Conservation (phyloP, 2,797 vertebrate genomes). For the Vireo griseus region DNA sequence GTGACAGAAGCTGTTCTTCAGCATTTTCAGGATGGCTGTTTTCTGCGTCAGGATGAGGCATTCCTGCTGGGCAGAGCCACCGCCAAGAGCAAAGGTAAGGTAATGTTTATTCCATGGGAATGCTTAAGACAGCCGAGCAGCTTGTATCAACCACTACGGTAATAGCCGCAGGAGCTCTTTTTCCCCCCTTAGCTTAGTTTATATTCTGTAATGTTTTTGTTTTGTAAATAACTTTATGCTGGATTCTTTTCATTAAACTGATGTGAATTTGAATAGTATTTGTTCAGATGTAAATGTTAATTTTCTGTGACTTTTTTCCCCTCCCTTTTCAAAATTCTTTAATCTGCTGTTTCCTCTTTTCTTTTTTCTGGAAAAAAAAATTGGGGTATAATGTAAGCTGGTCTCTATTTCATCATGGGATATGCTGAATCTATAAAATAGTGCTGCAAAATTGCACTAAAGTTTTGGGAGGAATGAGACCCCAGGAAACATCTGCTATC, state of each 20-base stretch:
- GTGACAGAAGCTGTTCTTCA: slow-evolving; percentile 95
- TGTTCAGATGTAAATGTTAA: slow-evolving; percentile 68
- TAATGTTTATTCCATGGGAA: slow-evolving; percentile 84
- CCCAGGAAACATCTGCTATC: slow-evolving; percentile 67
- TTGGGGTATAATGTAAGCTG: slow-evolving; percentile 45
- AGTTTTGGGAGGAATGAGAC: slow-evolving; percentile 69
- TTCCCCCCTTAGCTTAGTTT: slow-evolving; percentile 48
- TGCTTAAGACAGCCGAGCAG: slow-evolving; percentile 76
- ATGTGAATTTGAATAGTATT: slow-evolving; percentile 28
- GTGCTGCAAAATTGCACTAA: slow-evolving; percentile 64
- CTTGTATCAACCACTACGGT: slow-evolving; percentile 50
- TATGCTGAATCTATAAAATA: slow-evolving; percentile 50
- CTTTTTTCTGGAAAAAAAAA: not conserved
- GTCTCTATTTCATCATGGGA: slow-evolving; percentile 57
- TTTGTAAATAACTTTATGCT: slow-evolving; percentile 6
- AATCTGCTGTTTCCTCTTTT: slow-evolving; percentile 70
- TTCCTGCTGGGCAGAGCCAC: slow-evolving; percentile 81
- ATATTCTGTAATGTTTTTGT: not conserved
- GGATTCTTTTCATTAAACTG: slow-evolving; percentile 43
- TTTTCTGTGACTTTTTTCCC: slow-evolving; percentile 1
- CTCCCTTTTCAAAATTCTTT: slow-evolving; percentile 62
- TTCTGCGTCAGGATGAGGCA: slow-evolving; percentile 85
- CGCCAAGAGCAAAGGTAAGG: slow-evolving; percentile 89
- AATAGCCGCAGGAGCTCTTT: slow-evolving; percentile 46
- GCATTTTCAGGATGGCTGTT: slow-evolving; percentile 90